Base-by-base conservation (phyloP, 2,113 vertebrate genomes). In the Lagopus leucura region DNA sequence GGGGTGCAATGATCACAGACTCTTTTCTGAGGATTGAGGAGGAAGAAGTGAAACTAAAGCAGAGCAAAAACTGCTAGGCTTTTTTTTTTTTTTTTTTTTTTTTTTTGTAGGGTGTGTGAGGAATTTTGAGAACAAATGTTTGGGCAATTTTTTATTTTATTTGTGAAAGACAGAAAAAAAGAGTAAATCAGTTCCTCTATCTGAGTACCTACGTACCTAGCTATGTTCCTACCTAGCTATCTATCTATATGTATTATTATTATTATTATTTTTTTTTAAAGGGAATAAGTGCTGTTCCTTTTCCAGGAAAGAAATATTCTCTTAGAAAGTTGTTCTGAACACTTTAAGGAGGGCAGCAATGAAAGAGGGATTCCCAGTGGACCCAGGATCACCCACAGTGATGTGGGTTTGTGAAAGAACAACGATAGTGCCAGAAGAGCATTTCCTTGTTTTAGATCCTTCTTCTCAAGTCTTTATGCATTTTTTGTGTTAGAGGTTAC, bases 381-480 rank as follows among this genome's bases (percentile, higher is more conserved):
- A 64, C 9, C 6, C 19, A 4, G 2, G 2, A 75, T 40, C 16
- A 34, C 25, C 11, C 27, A 2, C 21, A 8, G 32, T 22, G 40
- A 55, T 38, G 24, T 45, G 36, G 34, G 24, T 81, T 76, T 81
- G 38, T 69, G 65, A 42, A 85, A 27, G 21, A 80, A 24, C 0
- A 1, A 63, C 52, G 36, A 45, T 48, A 65, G 25, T 32, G 47
- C 16, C 75, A 79, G 43, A n/a, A 72, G 36, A 79, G 24, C 48
- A 43, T 20, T 43, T 78, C n/a, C 36, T 80, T 36, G 21, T 58
- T 63, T 45, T 58, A 75, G 45, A 34, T 12, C 13, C n/a, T 24
- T 1, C 4, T 25, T 55, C 38, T 50, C 2, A 55, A 87, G 12
- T 34, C 32, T 69, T 82, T 2, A 8, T 57, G 40, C 0, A 0